Evolutionary conservation across 2,888 invertebrate genomes (phyloP).

Genomic region (Dascillus cervinus): DNA sequence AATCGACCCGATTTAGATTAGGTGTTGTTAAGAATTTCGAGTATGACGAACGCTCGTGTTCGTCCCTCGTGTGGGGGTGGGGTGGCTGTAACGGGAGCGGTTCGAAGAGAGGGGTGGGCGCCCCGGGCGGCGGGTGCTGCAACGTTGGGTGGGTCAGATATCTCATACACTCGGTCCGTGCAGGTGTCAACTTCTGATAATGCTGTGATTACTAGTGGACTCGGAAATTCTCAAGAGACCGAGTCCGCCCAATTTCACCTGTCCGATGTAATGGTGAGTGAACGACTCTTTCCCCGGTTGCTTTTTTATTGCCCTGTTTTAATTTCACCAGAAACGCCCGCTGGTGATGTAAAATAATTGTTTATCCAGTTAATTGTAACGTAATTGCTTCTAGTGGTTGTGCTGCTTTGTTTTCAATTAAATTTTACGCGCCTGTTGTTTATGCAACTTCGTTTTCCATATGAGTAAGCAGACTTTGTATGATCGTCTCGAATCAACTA

Average conservation of each 20-base stretch:
- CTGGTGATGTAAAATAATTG: no score
- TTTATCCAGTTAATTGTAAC: no score
- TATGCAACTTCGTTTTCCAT: no score
- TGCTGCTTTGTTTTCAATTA: no score
- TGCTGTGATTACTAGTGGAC: slow-evolving; percentile 12
- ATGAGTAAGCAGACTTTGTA: no score
- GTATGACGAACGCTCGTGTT: slow-evolving; percentile 21
- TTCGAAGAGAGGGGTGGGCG: slow-evolving; percentile 34
- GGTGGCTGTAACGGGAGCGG: slow-evolving; percentile 41
- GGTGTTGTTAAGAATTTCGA: no score
- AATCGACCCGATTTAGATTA: no score
- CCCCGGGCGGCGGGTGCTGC: slow-evolving; percentile 45
- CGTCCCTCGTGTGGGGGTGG: slow-evolving; percentile 27
- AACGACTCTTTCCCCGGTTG: not conserved
- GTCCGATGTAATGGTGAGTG: slow-evolving; percentile 8
- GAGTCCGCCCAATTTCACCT: not conserved
- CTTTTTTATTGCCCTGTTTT: no score
- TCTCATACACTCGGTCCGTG: slow-evolving; percentile 32
- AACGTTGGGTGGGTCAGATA: slow-evolving; percentile 45
- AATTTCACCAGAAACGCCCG: no score
- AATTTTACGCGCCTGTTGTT: no score
- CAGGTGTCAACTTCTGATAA: slow-evolving; percentile 24
- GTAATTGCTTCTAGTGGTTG: no score
- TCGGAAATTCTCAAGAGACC: slow-evolving; percentile 1
- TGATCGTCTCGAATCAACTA: no score